Conservation (phyloP, 1,140 invertebrate species). For the Sarcophaga peregrina region DNA sequence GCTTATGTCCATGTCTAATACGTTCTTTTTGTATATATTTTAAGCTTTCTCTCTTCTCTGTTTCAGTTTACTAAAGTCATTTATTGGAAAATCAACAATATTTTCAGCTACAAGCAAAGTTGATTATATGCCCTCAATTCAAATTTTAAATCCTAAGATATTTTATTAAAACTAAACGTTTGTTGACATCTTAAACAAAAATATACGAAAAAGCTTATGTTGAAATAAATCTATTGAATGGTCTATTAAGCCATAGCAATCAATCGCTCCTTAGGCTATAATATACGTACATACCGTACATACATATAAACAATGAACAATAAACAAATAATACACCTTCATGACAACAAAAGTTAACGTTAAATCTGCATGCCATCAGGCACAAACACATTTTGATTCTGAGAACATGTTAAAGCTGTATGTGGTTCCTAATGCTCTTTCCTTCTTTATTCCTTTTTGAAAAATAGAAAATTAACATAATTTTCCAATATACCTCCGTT, state of each 20-base stretch:
- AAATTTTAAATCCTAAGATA: too few relatives aligned
- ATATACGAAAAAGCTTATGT: background rate
- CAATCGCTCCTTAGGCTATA: slow-evolving; percentile 7
- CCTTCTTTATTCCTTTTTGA: background rate
- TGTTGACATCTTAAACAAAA: too few relatives aligned
- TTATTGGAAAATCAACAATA: too few relatives aligned
- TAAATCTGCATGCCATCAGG: background rate
- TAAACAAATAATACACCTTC: background rate
- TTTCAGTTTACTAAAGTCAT: too few relatives aligned
- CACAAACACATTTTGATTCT: background rate
- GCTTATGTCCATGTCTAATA: too few relatives aligned
- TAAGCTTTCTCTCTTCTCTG: too few relatives aligned
- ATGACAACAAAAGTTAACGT: background rate
- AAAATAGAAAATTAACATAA: background rate
- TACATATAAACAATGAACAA: too few relatives aligned
- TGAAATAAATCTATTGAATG: slow-evolving; percentile 8
- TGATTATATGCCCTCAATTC: too few relatives aligned
- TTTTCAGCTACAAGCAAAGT: too few relatives aligned
- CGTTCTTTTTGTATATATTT: too few relatives aligned
- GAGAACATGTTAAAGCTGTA: background rate
- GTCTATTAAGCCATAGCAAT: slow-evolving; percentile 30
- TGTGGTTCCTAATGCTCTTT: background rate
- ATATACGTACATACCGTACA: too few relatives aligned
- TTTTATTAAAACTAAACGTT: too few relatives aligned
- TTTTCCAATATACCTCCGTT: background rate